Evolutionary conservation across 2,888 invertebrate genomes (phyloP), one percentile per base, ranked within the genome.

Genomic region (Aphidoletes aphidimyza): DNA sequence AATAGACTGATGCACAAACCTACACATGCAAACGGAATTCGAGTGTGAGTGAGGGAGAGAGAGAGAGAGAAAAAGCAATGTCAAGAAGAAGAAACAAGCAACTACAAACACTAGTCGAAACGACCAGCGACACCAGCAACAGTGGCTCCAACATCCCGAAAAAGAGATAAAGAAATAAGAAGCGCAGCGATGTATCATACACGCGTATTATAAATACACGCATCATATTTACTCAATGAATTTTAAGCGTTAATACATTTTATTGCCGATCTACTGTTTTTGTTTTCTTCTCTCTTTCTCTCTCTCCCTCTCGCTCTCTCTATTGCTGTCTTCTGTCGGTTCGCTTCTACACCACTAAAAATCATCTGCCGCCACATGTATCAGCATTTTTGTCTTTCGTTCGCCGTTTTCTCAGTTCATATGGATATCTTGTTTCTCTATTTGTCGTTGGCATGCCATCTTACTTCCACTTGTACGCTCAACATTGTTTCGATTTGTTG

Each of bases 231-330:
- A 37, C 81, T 81, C 37, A 81, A 81, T 81, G 81, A 81, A 37
- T 81, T 81, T 81, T 81, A 81, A 81, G 81, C 81, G 81, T 81
- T 37, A 81, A 81, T 81, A 37, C 81, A 54, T n/a, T n/a, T 54
- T 19, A 54, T n/a, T 8, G n/a, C 8, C 78, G 81, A 37, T 81
- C 81, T 81, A 37, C 69, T 30, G 81, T 81, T 81, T 37, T 69
- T 26, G 26, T 30, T 69, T 54, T n/a, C 6, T 54, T 54, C 22
- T 22, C 11, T 39, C 17, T n/a, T 49, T 49, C 17, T 22, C 19
- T 49, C 49, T 49, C 19, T 49, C 19, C 5, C 49, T 49, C 19
- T 49, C 39, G 39, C 11, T 39, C 39, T 39, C 22, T 5, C 22
- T 54, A 1, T 54, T 47, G 6, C 17, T 14, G 47, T 22, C 19